These are phyloP conservation scores for Ceraclea dissimilis DNA, from an alignment of 2,888 invertebrate genomes.

Conservation along the genomic window DNA sequence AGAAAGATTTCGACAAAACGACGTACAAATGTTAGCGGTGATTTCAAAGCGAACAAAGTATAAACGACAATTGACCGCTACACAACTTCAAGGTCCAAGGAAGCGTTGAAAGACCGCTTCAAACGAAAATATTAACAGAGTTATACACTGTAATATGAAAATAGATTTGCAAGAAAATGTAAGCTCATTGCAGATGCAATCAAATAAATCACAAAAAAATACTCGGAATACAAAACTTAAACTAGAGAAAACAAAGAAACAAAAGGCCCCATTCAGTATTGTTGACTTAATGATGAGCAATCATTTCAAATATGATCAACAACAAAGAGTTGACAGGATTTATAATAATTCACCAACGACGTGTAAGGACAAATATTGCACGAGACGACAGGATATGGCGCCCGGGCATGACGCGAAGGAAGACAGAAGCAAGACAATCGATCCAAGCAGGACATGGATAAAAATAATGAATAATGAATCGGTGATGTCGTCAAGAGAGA, in stretches of 20 bases:
- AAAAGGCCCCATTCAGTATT: neutral
- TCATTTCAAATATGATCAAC: neutral
- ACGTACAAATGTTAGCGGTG: constrained; percentile 4
- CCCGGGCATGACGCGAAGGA: neutral
- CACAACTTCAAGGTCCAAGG: no score
- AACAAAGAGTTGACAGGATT: neutral
- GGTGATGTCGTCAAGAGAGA: no score
- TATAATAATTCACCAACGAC: no score
- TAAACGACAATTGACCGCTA: neutral
- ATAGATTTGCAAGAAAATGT: neutral
- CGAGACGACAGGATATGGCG: constrained; percentile 1
- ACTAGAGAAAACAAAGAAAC: neutral
- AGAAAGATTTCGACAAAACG: neutral
- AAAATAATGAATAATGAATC: neutral
- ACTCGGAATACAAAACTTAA: no score
- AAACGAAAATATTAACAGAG: no score
- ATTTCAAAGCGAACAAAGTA: constrained; percentile 3
- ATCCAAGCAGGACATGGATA: constrained; percentile 3
- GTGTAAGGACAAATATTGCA: neutral
- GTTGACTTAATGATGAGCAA: neutral
- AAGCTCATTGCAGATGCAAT: neutral
- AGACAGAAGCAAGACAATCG: constrained; percentile 3
- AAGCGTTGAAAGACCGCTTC: neutral
- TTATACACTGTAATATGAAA: no score
- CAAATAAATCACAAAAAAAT: neutral